Base-by-base conservation (phyloP, 2,113 vertebrate genomes). In the Alethe diademata region DNA sequence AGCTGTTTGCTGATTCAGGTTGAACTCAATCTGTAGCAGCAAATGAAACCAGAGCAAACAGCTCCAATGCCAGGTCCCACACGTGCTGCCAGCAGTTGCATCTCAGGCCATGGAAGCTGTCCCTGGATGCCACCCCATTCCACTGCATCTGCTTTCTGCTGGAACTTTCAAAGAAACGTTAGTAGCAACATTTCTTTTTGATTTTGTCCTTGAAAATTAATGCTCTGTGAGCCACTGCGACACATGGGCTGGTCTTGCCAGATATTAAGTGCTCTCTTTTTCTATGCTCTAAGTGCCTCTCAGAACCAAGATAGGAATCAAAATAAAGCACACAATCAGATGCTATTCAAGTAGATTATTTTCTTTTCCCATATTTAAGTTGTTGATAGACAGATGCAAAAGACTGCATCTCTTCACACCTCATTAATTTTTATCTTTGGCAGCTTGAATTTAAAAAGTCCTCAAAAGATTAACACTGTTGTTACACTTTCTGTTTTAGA, bases 241-340 rank as follows among this genome's bases (percentile, higher is more conserved):
- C 69, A 66, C 57, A 51, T 0, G 1, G 62, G 69, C 92, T 66
- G 31, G 76, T 60, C 84, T 60, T 79, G 89, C 81, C 88, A 95
- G 90, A 92, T 90, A 92, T 54, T 80, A 92, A 96, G 83, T 78
- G 76, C 33, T 61, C 61, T 73, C 80, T 57, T 53, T 69, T 23
- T 66, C 62, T 22, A 9, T 50, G 43, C 42, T 15, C 31, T 43
- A 75, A 96, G 90, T 81, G 78, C 86, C 83, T 95, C 88, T 95
- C 71, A 79, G 66, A 92, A 76, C 80, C 60, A 65, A 95, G 81
- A 93, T 40, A 73, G 86, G 92, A 90, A 90, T 81, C 64, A 86
- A 90, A 93, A 96, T 66, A 93, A 95, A 90, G 76, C 85, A 73
- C 40, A 90, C 71, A 96, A 96, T 96, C 92, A 97, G 92, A 95